A percentile compares a stretch with the other conserved stretches of the same genome.
These are phyloP conservation scores for Melanerpes aurifrons DNA, from an alignment of 2,113 vertebrate species.

Conservation along the genomic window DNA sequence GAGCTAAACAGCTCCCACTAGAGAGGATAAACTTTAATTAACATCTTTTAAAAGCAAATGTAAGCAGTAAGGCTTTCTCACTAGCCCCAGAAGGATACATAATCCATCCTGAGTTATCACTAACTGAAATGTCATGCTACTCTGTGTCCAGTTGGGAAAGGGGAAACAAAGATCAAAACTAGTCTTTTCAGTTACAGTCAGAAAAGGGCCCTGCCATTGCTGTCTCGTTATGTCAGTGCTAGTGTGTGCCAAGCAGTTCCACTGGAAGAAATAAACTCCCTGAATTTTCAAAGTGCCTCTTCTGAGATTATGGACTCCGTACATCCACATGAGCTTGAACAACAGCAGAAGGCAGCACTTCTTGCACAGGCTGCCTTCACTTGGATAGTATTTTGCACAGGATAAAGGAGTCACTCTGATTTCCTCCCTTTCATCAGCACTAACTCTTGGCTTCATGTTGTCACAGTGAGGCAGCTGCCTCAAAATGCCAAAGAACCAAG, in stretches of 20 bases:
- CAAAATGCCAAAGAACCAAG: background rate
- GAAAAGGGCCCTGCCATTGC: background rate
- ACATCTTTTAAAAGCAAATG: background rate
- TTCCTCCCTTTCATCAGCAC: background rate
- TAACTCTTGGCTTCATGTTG: background rate
- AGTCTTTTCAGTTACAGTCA: background rate
- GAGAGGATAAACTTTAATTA: conserved; percentile 21
- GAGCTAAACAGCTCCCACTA: conserved; percentile 9
- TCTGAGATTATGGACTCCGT: background rate
- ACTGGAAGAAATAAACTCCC: background rate
- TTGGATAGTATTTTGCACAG: background rate
- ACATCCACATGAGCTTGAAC: accelerated
- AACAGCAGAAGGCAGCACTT: background rate
- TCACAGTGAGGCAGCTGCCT: background rate
- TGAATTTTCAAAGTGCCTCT: background rate
- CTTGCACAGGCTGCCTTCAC: background rate
- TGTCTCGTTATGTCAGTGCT: background rate
- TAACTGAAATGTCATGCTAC: background rate
- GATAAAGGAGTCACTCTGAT: background rate
- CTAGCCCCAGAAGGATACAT: background rate
- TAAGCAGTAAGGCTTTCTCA: background rate
- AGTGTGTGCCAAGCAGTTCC: background rate
- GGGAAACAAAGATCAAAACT: background rate
- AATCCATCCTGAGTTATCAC: background rate
- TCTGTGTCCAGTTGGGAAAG: background rate